Conservation (phyloP, 2,113 vertebrate species). For the Galbula dea region DNA sequence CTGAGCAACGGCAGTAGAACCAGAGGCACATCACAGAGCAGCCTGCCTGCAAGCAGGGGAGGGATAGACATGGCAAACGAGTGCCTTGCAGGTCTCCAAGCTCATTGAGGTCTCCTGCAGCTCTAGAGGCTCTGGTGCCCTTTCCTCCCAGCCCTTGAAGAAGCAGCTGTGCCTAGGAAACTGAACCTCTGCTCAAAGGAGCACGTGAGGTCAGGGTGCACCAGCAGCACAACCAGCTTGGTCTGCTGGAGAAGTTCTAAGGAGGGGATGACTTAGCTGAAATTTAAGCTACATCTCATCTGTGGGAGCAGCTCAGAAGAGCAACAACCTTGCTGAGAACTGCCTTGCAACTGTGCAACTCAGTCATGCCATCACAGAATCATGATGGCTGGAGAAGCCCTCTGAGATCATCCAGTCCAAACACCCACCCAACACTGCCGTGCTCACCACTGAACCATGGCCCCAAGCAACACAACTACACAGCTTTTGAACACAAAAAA, state of each 20-base stretch:
- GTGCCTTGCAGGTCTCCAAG: rapidly evolving
- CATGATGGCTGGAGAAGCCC: too few species aligned
- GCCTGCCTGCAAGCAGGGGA: rapidly evolving
- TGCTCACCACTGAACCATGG: too few species aligned
- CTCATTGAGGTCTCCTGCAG: neutral
- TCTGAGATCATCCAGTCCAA: too few species aligned
- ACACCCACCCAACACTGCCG: too few species aligned
- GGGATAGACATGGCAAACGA: rapidly evolving
- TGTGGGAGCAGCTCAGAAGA: neutral
- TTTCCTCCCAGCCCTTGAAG: neutral
- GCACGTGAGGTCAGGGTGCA: rapidly evolving
- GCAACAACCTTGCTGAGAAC: neutral
- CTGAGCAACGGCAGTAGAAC: neutral
- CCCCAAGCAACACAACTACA: too few species aligned
- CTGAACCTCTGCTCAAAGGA: neutral
- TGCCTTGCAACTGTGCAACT: neutral
- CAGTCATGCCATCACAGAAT: neutral
- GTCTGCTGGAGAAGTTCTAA: too few species aligned
- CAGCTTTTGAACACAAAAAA: too few species aligned
- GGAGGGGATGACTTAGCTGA: too few species aligned
- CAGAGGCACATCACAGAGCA: neutral
- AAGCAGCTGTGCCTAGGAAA: neutral
- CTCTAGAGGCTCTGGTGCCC: neutral
- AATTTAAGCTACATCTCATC: neutral
- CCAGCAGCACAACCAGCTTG: too few species aligned